Percentiles rank a stretch among this genome's conserved stretches.
Conservation (phyloP, 2,888 invertebrate genomes). For the Meteorus colon region DNA sequence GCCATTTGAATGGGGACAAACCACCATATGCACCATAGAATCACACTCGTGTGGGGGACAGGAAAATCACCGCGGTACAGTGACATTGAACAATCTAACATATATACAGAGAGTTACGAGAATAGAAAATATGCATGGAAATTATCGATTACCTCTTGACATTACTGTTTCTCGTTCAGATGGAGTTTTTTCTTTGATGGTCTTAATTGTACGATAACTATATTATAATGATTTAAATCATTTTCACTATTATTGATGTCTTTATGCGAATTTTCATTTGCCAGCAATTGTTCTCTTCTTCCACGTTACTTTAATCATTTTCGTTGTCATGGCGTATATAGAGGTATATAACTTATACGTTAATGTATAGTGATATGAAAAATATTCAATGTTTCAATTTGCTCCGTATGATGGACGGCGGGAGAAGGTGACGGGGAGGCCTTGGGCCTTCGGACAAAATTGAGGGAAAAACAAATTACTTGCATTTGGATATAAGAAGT, state of each 20-base stretch:
- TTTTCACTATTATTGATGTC: neutral
- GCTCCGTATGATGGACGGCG: too few relatives aligned
- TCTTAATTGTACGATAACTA: neutral
- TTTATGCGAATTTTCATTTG: neutral
- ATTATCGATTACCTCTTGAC: constrained; percentile 23
- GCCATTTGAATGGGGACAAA: too few relatives aligned
- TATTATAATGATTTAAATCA: neutral
- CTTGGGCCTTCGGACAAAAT: too few relatives aligned
- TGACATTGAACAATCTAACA: neutral
- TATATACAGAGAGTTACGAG: neutral
- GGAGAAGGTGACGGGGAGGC: too few relatives aligned
- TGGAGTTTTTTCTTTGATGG: neutral
- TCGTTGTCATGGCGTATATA: neutral
- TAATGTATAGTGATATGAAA: too few relatives aligned
- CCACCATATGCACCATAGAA: too few relatives aligned
- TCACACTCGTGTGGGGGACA: neutral
- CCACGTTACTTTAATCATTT: neutral
- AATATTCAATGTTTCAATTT: too few relatives aligned
- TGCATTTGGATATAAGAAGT: too few relatives aligned
- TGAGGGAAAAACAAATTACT: too few relatives aligned
- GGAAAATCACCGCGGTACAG: neutral
- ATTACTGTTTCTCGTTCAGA: neutral
- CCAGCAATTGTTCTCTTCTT: neutral
- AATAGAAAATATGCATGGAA: neutral
- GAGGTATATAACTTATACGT: too few relatives aligned